A percentile compares a stretch with the other conserved stretches of the same genome.
Evolutionary conservation across 1,140 invertebrate species (phyloP).

Genomic region (Akabosia matsudoensis): DNA sequence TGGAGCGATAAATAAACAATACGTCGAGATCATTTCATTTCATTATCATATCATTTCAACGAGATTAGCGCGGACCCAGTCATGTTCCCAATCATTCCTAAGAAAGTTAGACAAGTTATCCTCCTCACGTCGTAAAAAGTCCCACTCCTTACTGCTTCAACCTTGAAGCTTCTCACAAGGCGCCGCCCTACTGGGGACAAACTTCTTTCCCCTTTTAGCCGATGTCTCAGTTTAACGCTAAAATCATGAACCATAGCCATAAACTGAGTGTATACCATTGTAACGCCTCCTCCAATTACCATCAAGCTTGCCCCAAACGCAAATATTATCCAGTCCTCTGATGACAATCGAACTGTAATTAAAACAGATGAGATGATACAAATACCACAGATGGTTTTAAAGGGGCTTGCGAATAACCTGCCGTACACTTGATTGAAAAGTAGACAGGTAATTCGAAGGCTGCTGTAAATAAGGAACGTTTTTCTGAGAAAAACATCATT

Average conservation of each 20-base stretch:
- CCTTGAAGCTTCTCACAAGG: background rate
- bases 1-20: too few species aligned
- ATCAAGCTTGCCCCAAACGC: background rate
- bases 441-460: background rate
- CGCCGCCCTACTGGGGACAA: background rate
- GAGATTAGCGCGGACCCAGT: background rate
- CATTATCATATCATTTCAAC: too few species aligned
- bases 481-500: background rate
- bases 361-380: background rate
- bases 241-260: background rate
- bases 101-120: background rate
- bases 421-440: background rate
- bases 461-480: background rate
- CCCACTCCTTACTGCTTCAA: background rate
- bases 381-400: background rate
- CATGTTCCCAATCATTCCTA: background rate
- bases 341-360: background rate
- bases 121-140: background rate
- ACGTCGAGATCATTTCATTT: too few species aligned
- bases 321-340: background rate
- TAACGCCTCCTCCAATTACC: background rate
- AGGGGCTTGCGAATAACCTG: background rate
- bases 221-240: background rate
- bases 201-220: background rate
- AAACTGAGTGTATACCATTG: background rate